A percentile compares a stretch with the other conserved stretches of the same genome.
phyloP scores from a whole-genome alignment of 2,113 vertebrate genomes.

The Dromas ardeola region DNA sequence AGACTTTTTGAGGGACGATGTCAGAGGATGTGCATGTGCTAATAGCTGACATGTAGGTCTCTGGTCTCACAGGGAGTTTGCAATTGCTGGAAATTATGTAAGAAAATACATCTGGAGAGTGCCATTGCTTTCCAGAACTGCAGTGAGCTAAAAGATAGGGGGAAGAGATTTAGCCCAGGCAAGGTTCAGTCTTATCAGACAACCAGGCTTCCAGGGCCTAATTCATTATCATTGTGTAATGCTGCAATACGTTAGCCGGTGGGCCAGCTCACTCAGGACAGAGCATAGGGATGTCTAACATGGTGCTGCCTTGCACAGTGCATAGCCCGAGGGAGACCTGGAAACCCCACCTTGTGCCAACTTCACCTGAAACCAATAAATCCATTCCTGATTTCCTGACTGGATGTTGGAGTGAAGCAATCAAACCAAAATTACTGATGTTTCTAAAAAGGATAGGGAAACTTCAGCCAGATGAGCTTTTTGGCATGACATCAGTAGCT shows the following conservation, averaged over 20 bases:
- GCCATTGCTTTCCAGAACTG: neutral
- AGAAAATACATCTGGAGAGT: neutral
- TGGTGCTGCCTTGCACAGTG: neutral
- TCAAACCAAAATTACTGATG: neutral
- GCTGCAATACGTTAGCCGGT: neutral
- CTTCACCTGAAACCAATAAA: neutral
- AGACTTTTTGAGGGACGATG: neutral
- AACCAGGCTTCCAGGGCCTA: neutral
- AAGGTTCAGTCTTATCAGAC: neutral
- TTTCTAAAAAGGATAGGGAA: neutral
- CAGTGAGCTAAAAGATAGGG: neutral
- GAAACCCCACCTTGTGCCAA: neutral
- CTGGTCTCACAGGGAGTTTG: neutral
- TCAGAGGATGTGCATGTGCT: neutral
- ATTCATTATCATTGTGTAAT: neutral
- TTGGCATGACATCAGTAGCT: neutral
- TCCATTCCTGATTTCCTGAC: neutral
- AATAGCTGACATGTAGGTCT: neutral
- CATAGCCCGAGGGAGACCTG: neutral
- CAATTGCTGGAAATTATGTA: neutral
- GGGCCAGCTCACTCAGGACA: neutral
- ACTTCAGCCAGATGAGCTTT: neutral
- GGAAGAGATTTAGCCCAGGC: neutral
- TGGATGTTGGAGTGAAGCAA: neutral
- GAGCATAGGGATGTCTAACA: neutral